Conservation (phyloP, 2,888 invertebrate species). For the Tetheella fluctuosa region DNA sequence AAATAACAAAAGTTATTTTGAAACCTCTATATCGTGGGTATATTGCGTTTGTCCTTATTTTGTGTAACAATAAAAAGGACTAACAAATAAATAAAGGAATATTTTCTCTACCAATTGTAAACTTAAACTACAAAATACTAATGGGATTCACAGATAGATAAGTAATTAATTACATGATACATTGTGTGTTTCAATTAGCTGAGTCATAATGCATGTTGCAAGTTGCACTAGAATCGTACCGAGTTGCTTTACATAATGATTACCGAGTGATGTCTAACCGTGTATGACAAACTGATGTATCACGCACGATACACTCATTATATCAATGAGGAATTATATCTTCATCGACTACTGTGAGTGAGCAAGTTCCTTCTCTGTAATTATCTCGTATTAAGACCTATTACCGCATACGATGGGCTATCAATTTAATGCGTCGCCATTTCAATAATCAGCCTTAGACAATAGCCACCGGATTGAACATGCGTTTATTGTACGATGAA, state of each 20-base stretch:
- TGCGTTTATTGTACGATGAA: slow-evolving; percentile 46
- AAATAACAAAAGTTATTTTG: too few relatives aligned
- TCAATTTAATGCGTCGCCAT: slow-evolving; percentile 72
- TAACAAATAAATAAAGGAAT: too few relatives aligned
- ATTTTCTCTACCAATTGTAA: not conserved
- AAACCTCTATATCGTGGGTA: too few relatives aligned
- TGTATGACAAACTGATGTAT: slow-evolving; percentile 54
- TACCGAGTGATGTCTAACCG: slow-evolving; percentile 23
- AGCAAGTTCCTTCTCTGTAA: slow-evolving; percentile 63
- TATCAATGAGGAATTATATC: slow-evolving; percentile 72
- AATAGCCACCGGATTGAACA: slow-evolving; percentile 60
- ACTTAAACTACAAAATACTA: not conserved
- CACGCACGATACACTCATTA: slow-evolving; percentile 63
- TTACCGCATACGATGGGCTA: slow-evolving; percentile 67
- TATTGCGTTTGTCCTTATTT: too few relatives aligned
- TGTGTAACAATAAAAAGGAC: too few relatives aligned
- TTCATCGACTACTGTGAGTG: slow-evolving; percentile 65
- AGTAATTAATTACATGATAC: slow-evolving; percentile 24
- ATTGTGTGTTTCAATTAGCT: slow-evolving; percentile 40
- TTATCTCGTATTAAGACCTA: slow-evolving; percentile 72
- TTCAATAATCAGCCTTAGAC: slow-evolving; percentile 71
- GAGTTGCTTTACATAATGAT: slow-evolving; percentile 29
- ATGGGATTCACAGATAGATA: not conserved
- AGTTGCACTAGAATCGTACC: slow-evolving; percentile 42
- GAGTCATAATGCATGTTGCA: slow-evolving; percentile 42